Percentiles rank a stretch among this genome's conserved stretches.
Evolutionary conservation across 2,113 vertebrate species (phyloP).

Genomic region (Zootoca vivipara): DNA sequence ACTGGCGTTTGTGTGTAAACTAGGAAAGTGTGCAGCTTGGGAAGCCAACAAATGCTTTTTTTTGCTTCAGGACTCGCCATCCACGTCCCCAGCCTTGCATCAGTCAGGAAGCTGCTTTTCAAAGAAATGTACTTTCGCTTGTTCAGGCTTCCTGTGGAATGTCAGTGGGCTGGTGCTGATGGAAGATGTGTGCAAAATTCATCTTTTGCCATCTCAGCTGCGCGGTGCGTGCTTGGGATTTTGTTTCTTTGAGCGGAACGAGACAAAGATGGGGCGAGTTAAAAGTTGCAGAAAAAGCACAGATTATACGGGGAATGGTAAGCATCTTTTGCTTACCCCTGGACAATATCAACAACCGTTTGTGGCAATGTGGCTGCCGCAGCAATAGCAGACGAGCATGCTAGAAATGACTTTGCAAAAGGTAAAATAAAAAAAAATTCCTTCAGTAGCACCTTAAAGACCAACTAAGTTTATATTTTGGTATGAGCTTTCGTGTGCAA

Average conservation of each 20-base stretch:
- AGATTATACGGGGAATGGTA: slow-evolving; percentile 34
- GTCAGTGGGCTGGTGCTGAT: slow-evolving; percentile 24
- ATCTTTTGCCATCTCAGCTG: rapidly evolving
- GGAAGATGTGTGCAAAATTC: slow-evolving; percentile 36
- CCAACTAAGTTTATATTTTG: too few relatives aligned
- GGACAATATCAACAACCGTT: slow-evolving; percentile 74
- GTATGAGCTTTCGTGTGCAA: too few relatives aligned
- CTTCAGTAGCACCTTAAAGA: too few relatives aligned
- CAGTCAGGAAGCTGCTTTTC: slow-evolving; percentile 33
- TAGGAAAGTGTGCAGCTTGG: slow-evolving; percentile 28
- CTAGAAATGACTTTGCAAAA: slow-evolving; percentile 69
- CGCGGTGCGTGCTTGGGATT: background rate
- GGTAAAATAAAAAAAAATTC: too few relatives aligned
- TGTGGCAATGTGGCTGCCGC: slow-evolving; percentile 59
- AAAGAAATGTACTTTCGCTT: slow-evolving; percentile 1
- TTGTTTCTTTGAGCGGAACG: background rate
- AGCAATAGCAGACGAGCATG: slow-evolving; percentile 48
- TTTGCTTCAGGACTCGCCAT: background rate
- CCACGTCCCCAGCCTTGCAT: rapidly evolving
- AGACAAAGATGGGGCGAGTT: slow-evolving; percentile 5
- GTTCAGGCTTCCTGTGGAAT: background rate
- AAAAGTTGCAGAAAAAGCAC: slow-evolving; percentile 1
- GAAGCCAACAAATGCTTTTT: slow-evolving; percentile 19
- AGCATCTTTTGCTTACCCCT: slow-evolving; percentile 35
- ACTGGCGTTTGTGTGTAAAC: slow-evolving; percentile 13